A percentile compares a stretch with the other conserved stretches of the same genome.
phyloP scores from a whole-genome alignment of 2,113 vertebrate species.

The Hemiprocne comata region DNA sequence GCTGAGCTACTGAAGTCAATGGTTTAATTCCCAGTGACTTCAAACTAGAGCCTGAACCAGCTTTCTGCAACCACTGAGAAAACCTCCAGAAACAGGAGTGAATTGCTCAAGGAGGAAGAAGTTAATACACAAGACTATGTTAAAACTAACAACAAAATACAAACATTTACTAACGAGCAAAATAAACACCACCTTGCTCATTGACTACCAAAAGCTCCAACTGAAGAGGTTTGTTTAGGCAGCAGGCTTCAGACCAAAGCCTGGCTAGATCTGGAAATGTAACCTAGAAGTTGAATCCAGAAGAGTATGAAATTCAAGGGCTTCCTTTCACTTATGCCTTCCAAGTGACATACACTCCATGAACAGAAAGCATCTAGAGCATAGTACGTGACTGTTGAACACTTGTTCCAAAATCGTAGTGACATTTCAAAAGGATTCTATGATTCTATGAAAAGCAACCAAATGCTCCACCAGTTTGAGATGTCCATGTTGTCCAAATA shows the following conservation, averaged over 20 bases:
- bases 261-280: background rate
- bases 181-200: background rate
- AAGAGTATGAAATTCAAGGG: background rate
- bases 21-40: fast-evolving
- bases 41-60: background rate
- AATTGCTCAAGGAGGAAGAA: background rate
- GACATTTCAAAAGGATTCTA: constrained; percentile 20
- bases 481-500: background rate
- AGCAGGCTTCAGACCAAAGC: background rate
- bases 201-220: background rate
- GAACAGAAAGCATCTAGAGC: background rate
- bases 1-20: background rate
- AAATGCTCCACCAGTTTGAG: background rate
- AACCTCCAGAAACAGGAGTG: background rate
- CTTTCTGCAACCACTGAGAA: background rate
- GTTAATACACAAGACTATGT: background rate
- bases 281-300: background rate
- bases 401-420: background rate
- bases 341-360: background rate
- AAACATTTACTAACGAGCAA: background rate
- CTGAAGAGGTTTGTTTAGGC: background rate
- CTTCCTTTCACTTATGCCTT: background rate
- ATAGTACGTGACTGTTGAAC: background rate
- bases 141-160: background rate
- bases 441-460: too few species aligned